These are phyloP conservation scores for Columba livia DNA, from an alignment of 2,113 vertebrate species.

Conservation along the genomic window DNA sequence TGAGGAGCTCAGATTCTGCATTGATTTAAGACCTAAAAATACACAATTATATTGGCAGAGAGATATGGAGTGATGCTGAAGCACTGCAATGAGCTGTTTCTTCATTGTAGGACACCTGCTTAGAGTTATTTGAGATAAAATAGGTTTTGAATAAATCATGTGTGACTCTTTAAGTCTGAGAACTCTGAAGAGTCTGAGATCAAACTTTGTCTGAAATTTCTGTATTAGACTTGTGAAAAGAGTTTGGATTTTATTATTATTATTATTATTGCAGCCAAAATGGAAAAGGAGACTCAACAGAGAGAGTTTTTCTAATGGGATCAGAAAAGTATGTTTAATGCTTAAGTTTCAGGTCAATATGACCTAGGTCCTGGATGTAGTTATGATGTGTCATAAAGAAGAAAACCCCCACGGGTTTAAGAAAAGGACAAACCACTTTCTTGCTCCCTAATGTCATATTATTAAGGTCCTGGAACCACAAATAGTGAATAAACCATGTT, in stretches of 20 bases:
- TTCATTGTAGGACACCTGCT: not conserved
- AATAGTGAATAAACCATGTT: not conserved
- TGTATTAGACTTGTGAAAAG: not conserved
- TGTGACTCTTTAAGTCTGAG: not conserved
- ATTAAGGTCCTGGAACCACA: not conserved
- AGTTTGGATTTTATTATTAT: not conserved
- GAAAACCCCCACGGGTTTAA: not conserved
- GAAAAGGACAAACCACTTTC: not conserved
- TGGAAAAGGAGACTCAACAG: not conserved
- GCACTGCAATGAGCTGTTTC: constrained; percentile 32
- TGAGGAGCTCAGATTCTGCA: not conserved
- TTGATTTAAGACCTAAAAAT: not conserved
- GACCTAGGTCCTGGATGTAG: not conserved
- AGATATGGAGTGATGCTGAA: constrained; percentile 22
- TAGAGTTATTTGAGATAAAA: not conserved
- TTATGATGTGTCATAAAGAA: not conserved
- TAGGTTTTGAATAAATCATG: constrained; percentile 17
- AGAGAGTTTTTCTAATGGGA: not conserved
- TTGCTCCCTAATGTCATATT: not conserved
- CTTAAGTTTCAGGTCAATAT: not conserved
- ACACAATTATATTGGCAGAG: constrained; percentile 20
- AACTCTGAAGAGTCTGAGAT: constrained; percentile 1
- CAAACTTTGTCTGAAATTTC: not conserved
- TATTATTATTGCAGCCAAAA: not conserved
- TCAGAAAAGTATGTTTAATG: not conserved